These are phyloP conservation scores for Peromyscus californicus DNA, from an alignment of 2,113 vertebrate genomes.

Conservation along the genomic window DNA sequence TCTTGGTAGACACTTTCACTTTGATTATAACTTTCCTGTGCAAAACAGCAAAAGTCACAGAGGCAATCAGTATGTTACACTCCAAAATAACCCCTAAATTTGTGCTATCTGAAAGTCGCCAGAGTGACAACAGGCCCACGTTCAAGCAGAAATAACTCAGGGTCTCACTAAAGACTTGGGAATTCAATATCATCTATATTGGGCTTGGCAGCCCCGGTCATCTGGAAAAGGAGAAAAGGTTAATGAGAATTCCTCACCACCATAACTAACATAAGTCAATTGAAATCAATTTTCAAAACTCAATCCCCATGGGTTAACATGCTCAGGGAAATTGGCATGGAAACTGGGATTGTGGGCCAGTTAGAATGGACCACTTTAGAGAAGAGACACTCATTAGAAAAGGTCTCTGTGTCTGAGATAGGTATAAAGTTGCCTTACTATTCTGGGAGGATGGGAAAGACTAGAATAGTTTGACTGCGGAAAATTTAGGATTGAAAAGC, in stretches of 20 bases:
- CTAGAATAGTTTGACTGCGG: neutral
- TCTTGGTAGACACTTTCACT: neutral
- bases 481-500: neutral
- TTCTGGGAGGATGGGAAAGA: neutral
- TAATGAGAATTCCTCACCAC: too few species aligned
- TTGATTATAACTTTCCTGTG: neutral
- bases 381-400: neutral
- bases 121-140: neutral
- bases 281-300: neutral
- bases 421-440: neutral
- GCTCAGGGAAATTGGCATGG: neutral
- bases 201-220: neutral
- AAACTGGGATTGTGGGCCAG: neutral
- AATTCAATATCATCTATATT: neutral
- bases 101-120: neutral
- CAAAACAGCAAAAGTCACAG: neutral
- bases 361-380: neutral
- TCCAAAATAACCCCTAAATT: neutral
- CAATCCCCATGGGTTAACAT: neutral
- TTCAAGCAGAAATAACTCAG: neutral
- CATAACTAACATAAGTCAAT: too few species aligned
- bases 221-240: neutral
- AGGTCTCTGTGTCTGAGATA: neutral
- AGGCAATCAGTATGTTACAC: too few species aligned
- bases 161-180: neutral